phyloP scores from a whole-genome alignment of 2,888 invertebrate genomes.

The Deilephila elpenor region DNA sequence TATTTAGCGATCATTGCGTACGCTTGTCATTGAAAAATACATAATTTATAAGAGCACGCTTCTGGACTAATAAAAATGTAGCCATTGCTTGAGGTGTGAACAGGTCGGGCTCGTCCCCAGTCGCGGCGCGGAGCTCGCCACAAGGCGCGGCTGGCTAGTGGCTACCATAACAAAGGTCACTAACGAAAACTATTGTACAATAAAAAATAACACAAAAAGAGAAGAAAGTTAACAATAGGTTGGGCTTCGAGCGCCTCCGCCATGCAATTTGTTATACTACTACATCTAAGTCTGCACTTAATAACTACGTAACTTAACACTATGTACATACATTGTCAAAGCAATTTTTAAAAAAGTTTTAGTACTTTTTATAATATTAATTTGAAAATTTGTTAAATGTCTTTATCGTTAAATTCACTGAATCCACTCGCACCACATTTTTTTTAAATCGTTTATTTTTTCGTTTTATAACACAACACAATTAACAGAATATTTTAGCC shows the following conservation, averaged over 20 bases:
- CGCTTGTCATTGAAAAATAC: not conserved
- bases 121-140: not conserved
- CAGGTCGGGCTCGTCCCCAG: not conserved
- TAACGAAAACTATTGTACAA: slow-evolving; percentile 58
- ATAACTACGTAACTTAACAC: slow-evolving; percentile 72
- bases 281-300: slow-evolving; percentile 82
- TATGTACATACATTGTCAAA: slow-evolving; percentile 83
- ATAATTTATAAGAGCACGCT: not conserved
- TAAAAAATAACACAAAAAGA: slow-evolving; percentile 60
- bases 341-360: slow-evolving; percentile 82
- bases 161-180: slow-evolving; percentile 43
- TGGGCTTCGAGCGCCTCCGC: slow-evolving; percentile 56
- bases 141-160: not conserved
- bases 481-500: slow-evolving; percentile 72
- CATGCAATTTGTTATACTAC: slow-evolving; percentile 83
- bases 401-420: slow-evolving; percentile 79
- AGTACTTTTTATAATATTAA: slow-evolving; percentile 81
- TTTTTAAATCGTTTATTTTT: slow-evolving; percentile 56
- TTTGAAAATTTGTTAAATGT: slow-evolving; percentile 85
- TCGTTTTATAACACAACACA: slow-evolving; percentile 71
- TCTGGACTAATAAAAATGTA: not conserved
- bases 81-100: not conserved
- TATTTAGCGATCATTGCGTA: slow-evolving; percentile 10
- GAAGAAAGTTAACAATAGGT: slow-evolving; percentile 55
- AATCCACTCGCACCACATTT: slow-evolving; percentile 79